Conservation (phyloP, 2,113 vertebrate species). For the Agapornis roseicollis region DNA sequence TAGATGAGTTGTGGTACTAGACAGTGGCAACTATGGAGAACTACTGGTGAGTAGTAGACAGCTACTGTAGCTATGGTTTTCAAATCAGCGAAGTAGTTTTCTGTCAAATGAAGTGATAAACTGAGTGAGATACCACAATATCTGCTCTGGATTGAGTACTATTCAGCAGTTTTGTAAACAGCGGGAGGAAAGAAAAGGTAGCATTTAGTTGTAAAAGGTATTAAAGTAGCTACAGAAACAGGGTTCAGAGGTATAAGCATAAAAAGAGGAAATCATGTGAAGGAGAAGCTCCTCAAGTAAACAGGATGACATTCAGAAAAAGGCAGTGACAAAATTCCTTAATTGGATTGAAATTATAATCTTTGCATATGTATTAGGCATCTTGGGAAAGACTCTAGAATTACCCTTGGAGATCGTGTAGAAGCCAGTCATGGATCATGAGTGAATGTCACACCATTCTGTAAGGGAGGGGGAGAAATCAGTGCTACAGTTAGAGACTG, state of each 20-base stretch:
- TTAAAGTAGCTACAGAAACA: background rate
- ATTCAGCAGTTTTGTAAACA: background rate
- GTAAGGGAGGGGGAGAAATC: fast-evolving
- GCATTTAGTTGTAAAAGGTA: background rate
- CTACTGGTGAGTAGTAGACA: background rate
- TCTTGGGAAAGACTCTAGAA: background rate
- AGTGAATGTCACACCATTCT: background rate
- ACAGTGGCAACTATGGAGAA: background rate
- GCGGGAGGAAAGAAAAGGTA: background rate
- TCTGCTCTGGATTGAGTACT: background rate
- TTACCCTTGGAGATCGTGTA: background rate
- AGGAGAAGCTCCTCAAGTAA: background rate
- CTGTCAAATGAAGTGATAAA: background rate
- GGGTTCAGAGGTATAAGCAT: background rate
- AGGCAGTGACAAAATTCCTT: background rate
- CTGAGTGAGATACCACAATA: background rate
- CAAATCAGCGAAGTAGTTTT: background rate
- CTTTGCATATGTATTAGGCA: background rate
- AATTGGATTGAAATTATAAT: background rate
- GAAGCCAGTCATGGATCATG: background rate
- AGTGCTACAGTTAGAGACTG: background rate
- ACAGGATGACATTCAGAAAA: background rate
- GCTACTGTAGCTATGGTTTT: background rate
- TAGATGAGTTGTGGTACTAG: background rate
- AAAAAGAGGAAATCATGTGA: background rate